Evolutionary conservation across 53 echinoderm and acorn worm genomes (phyloP), one percentile per base, ranked within the genome.

Genomic region (Mesocentrotus franciscanus): DNA sequence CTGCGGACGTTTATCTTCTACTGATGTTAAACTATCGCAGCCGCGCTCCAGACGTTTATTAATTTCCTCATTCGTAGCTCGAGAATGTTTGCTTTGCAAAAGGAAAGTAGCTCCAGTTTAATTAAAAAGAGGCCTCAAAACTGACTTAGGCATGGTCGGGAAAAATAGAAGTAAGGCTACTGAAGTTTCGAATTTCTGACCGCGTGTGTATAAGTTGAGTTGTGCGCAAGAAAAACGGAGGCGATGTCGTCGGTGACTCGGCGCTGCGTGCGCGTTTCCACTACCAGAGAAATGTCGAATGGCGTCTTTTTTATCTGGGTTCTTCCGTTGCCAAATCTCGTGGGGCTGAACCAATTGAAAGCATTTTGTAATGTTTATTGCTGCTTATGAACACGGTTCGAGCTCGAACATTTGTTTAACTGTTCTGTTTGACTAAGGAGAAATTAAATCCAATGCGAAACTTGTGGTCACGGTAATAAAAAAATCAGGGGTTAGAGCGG

Each of bases 81-180:
- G 34, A 42, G 66, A 92, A 30, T 64, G 92, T 92, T 92, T 92
- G 92, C 92, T 66, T 92, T 68, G 56, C 22, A 16, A 90, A 90
- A 61, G 90, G 17, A 92, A 68, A 92, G 92, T 66, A 92, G 64
- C 66, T 64, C 68, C 68, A 92, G 16, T 92, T 92, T 92, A 64
- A 92, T 64, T 92, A 64, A 92, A 92, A 92, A 70, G 92, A 68
- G 92, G 92, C 92, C 92, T 7, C 30, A 33, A 92, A 92, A 39
- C 60, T 90, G 90, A 90, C 90, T 58, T 29, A 10, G 90, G 30
- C 90, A 90, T 60, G 90, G 90, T 5, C 29, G 68, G 71, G 71
- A 20, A 68, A 90, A 92, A 66, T 34, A 34, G 62, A 0, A 92
- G 33, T 32, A 59, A 29, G 90, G 60, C 59, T 61, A 61, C 15